phyloP scores from a whole-genome alignment of 2,797 vertebrate species.

The Coregonus ussuriensis region DNA sequence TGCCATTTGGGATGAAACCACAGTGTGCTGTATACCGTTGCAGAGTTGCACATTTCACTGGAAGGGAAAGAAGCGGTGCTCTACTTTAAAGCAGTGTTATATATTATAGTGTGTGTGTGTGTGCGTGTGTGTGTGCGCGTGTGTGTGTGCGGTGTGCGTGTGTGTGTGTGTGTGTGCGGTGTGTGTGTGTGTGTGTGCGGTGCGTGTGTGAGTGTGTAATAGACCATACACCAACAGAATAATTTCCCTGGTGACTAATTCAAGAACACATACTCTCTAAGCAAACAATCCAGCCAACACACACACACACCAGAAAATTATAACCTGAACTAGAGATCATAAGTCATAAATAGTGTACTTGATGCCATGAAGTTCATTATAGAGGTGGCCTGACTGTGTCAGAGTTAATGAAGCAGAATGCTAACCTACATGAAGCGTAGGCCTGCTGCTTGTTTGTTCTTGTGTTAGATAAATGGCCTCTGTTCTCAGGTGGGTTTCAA shows the following conservation, averaged over 20 bases:
- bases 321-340: constrained; percentile 69
- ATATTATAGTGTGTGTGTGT: background rate
- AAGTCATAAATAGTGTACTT: constrained; percentile 71
- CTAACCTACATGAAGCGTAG: background rate
- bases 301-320: constrained; percentile 56
- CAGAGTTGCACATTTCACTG: background rate
- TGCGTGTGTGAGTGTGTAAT: background rate
- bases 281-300: background rate
- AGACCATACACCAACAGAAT: constrained; percentile 8
- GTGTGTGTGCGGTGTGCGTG: too few relatives aligned
- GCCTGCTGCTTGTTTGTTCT: background rate
- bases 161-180: too few relatives aligned
- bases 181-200: too few relatives aligned
- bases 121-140: too few relatives aligned
- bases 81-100: constrained; percentile 1
- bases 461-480: background rate
- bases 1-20: background rate
- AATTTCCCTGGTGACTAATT: constrained; percentile 17
- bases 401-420: background rate
- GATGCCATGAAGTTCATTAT: constrained; percentile 50
- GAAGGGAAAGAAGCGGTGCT: background rate
- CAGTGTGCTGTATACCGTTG: constrained; percentile 19
- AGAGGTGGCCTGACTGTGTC: constrained; percentile 3
- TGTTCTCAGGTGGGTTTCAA: background rate
- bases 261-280: background rate